These are phyloP conservation scores for Pelobates cultripes DNA, from an alignment of 2,797 vertebrate species.

Conservation along the genomic window DNA sequence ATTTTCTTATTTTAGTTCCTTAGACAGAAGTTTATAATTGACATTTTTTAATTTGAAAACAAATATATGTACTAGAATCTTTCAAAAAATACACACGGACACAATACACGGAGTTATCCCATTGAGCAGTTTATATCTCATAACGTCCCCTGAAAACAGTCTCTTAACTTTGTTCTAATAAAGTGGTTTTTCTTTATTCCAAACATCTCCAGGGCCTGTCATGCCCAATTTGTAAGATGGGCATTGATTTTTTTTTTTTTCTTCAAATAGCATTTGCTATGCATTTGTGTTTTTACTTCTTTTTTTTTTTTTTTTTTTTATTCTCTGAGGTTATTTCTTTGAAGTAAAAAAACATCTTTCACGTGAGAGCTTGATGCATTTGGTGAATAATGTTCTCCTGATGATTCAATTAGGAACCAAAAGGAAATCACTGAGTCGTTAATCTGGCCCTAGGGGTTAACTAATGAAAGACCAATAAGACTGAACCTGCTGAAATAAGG, in stretches of 20 bases:
- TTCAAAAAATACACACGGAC: too few species aligned
- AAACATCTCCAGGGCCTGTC: slow-evolving; percentile 43
- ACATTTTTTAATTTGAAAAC: too few species aligned
- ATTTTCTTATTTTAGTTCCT: too few species aligned
- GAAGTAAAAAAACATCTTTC: slow-evolving; percentile 18
- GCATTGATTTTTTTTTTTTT: slow-evolving; percentile 27
- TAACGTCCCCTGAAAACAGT: slow-evolving; percentile 17
- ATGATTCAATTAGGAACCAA: slow-evolving; percentile 35
- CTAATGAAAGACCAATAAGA: slow-evolving; percentile 29
- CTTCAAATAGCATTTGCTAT: slow-evolving; percentile 41
- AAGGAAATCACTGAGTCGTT: slow-evolving; percentile 35
- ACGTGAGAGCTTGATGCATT: slow-evolving; percentile 29
- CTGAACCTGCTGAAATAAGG: slow-evolving; percentile 39
- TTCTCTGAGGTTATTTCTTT: slow-evolving; percentile 19
- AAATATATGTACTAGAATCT: too few species aligned
- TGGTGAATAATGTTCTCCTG: slow-evolving; percentile 13
- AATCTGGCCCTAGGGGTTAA: slow-evolving; percentile 45
- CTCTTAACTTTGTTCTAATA: slow-evolving; percentile 17
- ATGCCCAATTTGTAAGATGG: slow-evolving; percentile 23
- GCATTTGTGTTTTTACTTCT: slow-evolving; percentile 30
- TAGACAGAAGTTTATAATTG: too few species aligned
- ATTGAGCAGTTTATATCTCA: neutral
- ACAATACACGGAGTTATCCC: too few species aligned
- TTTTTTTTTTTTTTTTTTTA: slow-evolving; percentile 15
- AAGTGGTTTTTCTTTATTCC: slow-evolving; percentile 28